Base-by-base conservation (phyloP, 2,113 vertebrate species). In the Xenopus laevis region DNA sequence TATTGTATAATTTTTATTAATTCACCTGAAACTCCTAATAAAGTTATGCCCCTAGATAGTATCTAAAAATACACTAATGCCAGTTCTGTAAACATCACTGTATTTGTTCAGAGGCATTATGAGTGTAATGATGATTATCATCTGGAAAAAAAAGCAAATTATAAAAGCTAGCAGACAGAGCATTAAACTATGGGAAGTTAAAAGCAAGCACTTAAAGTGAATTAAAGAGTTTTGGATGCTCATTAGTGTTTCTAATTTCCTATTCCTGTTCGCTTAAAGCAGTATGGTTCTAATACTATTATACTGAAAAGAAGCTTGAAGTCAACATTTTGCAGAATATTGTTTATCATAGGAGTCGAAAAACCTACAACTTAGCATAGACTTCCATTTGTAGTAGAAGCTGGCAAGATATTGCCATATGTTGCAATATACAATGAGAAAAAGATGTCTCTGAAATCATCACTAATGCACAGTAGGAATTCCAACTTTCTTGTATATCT, bases 101-200 rank as follows among this genome's bases (percentile, higher is more conserved):
- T 45, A 72, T 72, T 20, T 72, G 71, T 72, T 72, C 45, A 72
- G 59, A 72, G 16, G 50, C 71, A 72, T 72, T 72, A 72, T 63
- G 53, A 64, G 59, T 59, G 60, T 72, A 72, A 72, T 72, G 71
- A 72, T 64, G 62, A 64, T 64, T 63, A 72, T 72, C 71, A 64
- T 64, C 44, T 53, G 60, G 46, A 64, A 64, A 64, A 71, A 61
- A 71, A 47, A 72, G 71, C 47, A 53, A 72, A 72, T 72, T 53
- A 53, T 40, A 64, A 71, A 71, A 33, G 59, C 70, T 53, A 72
- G 59, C 60, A 72, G 59, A 72, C 59, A 72, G 46, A 62, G 71
- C 71, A 72, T 64, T 72, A 72, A 72, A 72, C 53, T 63, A 62
- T 62, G 60, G 50, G 59, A 72, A 72, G 71, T 63, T 72, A 72